phyloP scores from a whole-genome alignment of 2,888 invertebrate genomes.

The Eristalis pertinax region DNA sequence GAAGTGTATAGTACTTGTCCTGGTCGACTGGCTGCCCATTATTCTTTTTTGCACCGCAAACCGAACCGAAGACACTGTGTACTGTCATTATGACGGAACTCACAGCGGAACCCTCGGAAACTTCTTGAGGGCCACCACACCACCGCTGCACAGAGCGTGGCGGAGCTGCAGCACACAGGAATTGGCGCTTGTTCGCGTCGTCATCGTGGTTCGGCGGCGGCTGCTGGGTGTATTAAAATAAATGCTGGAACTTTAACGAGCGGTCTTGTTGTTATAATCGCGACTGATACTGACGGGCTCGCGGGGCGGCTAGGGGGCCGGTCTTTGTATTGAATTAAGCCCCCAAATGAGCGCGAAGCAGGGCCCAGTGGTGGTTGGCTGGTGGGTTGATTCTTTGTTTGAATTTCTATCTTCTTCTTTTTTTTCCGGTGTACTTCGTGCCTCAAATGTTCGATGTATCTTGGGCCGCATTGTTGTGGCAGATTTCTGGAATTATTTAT shows the following conservation, averaged over 20 bases:
- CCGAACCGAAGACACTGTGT: conserved; percentile 46
- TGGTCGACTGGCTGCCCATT: conserved; percentile 70
- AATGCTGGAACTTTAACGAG: conserved; percentile 70
- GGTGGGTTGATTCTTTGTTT: conserved; percentile 49
- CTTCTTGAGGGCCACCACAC: conserved; percentile 39
- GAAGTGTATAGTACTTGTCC: conserved; percentile 58
- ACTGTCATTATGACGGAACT: conserved; percentile 63
- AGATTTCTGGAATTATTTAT: conserved; percentile 46
- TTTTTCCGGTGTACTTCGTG: neutral
- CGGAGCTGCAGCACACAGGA: conserved; percentile 42
- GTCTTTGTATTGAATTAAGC: conserved; percentile 56
- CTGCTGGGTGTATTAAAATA: conserved; percentile 60
- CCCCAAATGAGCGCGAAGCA: conserved; percentile 48
- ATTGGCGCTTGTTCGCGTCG: conserved; percentile 56
- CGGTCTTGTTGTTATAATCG: conserved; percentile 69
- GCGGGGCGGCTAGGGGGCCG: neutral
- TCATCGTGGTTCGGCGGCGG: conserved; percentile 13
- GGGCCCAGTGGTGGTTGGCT: neutral
- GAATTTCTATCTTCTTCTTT: conserved; percentile 2
- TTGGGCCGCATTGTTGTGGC: conserved; percentile 36
- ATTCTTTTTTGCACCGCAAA: conserved; percentile 65
- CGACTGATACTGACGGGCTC: conserved; percentile 40
- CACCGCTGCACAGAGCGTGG: neutral
- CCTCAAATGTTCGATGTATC: conserved; percentile 12
- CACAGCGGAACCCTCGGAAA: conserved; percentile 50